These are phyloP conservation scores for Periophthalmodon schlosseri DNA, from an alignment of 2,113 vertebrate genomes.

Conservation along the genomic window DNA sequence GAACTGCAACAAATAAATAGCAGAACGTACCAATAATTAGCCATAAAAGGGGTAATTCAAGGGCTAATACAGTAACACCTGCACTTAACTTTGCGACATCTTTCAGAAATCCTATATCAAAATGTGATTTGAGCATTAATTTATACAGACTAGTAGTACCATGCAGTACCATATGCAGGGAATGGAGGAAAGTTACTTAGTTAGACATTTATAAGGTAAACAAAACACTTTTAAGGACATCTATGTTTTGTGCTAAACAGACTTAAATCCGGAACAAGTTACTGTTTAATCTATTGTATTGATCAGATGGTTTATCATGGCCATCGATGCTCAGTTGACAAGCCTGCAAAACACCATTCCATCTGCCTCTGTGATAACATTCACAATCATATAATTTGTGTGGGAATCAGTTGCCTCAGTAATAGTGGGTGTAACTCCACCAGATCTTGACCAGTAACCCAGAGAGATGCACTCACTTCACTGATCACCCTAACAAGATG, in stretches of 20 bases:
- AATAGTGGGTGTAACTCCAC: neutral
- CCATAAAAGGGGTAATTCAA: no score
- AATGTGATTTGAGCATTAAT: neutral
- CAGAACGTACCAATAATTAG: no score
- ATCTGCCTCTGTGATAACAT: neutral
- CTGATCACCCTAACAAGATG: constrained; percentile 16
- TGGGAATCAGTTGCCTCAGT: constrained; percentile 1
- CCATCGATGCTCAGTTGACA: neutral
- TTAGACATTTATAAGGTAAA: neutral
- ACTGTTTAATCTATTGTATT: neutral
- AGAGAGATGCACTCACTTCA: constrained; percentile 13
- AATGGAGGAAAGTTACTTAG: neutral
- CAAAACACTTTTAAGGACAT: neutral
- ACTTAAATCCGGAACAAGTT: neutral
- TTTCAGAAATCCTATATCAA: neutral
- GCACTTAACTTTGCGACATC: neutral
- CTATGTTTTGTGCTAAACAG: neutral
- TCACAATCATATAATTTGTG: neutral
- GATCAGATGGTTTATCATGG: neutral
- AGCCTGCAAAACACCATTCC: neutral
- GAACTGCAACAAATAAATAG: no score
- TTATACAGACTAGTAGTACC: neutral
- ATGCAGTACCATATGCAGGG: neutral
- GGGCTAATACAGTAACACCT: no score
- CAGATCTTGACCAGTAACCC: neutral